A percentile compares a stretch with the other conserved stretches of the same genome.
Evolutionary conservation across 2,888 invertebrate species (phyloP).

Genomic region (Erpobdella octoculata): DNA sequence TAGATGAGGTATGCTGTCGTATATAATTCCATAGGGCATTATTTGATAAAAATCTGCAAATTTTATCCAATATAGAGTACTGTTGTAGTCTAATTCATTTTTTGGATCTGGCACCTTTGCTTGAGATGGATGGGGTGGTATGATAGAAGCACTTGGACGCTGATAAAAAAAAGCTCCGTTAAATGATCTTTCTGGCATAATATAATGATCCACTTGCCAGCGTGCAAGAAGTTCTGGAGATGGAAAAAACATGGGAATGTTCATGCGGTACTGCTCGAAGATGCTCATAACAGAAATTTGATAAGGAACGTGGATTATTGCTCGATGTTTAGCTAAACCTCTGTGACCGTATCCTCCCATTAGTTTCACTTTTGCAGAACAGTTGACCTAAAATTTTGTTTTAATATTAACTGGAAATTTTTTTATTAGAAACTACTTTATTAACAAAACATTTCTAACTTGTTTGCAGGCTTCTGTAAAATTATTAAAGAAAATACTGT

Average conservation of each 20-base stretch:
- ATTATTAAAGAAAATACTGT: no score
- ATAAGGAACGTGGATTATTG: constrained; percentile 33
- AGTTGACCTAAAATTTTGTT: no score
- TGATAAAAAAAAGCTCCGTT: constrained; percentile 11
- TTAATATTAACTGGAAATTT: no score
- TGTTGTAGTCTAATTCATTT: constrained; percentile 28
- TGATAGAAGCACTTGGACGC: constrained; percentile 16
- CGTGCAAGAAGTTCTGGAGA: constrained; percentile 31
- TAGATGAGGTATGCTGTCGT: constrained; percentile 31
- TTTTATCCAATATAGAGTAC: constrained; percentile 32
- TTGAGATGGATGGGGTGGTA: constrained; percentile 46
- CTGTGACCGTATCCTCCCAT: no score
- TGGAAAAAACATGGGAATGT: constrained; percentile 34
- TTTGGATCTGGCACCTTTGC: constrained; percentile 32
- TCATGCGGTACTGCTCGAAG: constrained; percentile 35
- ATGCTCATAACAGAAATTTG: constrained; percentile 34
- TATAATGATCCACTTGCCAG: constrained; percentile 13
- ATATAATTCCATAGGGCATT: constrained; percentile 30
- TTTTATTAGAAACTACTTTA: no score
- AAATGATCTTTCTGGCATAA: constrained; percentile 25
- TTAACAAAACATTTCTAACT: no score
- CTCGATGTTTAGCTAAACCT: constrained; percentile 28
- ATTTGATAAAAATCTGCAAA: constrained; percentile 33
- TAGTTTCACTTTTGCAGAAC: no score
- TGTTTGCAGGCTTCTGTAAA: no score